Evolutionary conservation across 37 sponge, comb jelly and placozoan species (phyloP).

Genomic region (Beroe ovata): DNA sequence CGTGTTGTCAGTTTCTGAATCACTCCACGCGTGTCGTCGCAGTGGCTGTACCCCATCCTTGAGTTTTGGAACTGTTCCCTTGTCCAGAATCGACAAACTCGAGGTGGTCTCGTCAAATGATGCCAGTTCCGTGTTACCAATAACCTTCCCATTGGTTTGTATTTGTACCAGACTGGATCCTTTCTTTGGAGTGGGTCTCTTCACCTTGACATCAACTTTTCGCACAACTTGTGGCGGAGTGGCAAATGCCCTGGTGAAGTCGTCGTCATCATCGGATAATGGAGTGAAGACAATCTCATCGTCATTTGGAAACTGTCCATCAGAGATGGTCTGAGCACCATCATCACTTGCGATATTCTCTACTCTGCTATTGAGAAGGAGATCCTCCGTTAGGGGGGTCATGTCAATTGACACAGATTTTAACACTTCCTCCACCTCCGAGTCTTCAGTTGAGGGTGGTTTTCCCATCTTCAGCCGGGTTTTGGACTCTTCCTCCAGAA

Average conservation of each 20-base stretch:
- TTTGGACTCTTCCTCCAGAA: slow-evolving; percentile 28
- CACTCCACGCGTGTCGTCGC: slow-evolving; percentile 55
- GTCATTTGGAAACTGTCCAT: slow-evolving; percentile 55
- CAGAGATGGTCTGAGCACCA: slow-evolving; percentile 56
- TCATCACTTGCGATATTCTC: slow-evolving; percentile 12
- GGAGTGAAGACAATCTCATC: slow-evolving; percentile 57
- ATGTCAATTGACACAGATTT: slow-evolving; percentile 45
- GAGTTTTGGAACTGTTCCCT: not conserved
- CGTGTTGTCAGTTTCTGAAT: slow-evolving; percentile 66
- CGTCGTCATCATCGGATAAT: slow-evolving; percentile 43
- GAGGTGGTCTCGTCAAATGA: slow-evolving; percentile 66
- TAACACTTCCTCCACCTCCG: not conserved
- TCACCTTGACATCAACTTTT: slow-evolving; percentile 2
- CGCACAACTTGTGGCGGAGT: slow-evolving; percentile 28
- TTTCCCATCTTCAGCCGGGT: slow-evolving; percentile 51
- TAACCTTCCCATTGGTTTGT: slow-evolving; percentile 17
- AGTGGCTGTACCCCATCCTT: not conserved
- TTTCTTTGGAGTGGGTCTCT: slow-evolving; percentile 10
- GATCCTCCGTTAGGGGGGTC: slow-evolving; percentile 58
- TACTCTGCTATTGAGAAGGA: slow-evolving; percentile 17
- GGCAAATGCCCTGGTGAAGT: slow-evolving; percentile 5
- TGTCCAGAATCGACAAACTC: slow-evolving; percentile 10
- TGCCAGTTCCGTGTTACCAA: slow-evolving; percentile 27
- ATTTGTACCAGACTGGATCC: not conserved
- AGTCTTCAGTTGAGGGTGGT: slow-evolving; percentile 29